Conservation (phyloP, 2,888 invertebrate species). For the Habroteleia sp. region DNA sequence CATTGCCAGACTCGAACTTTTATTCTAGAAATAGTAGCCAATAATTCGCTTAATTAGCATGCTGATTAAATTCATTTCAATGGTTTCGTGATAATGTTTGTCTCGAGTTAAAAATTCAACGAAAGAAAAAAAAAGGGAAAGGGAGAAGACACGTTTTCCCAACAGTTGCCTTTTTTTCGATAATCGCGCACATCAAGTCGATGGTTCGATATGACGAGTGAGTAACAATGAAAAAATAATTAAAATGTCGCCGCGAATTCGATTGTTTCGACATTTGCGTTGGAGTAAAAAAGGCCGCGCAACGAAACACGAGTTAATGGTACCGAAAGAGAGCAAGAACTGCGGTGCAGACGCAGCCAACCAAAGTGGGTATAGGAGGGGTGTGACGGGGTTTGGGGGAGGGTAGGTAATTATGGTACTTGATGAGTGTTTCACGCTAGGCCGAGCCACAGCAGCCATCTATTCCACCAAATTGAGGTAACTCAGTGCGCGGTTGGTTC, state of each 20-base stretch:
- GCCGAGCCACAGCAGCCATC: constrained; percentile 71
- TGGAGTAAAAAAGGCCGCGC: constrained; percentile 8
- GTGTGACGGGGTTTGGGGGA: constrained; percentile 1
- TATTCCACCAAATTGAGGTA: constrained; percentile 70
- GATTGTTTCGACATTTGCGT: constrained; percentile 37
- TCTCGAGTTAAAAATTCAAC: constrained; percentile 1
- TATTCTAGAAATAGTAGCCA: constrained; percentile 8
- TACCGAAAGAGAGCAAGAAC: constrained; percentile 43
- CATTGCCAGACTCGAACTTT: constrained; percentile 21
- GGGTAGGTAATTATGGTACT: constrained; percentile 72
- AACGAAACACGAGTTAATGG: constrained; percentile 29
- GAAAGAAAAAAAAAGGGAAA: background rate
- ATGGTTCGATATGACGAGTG: background rate
- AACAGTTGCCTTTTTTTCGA: constrained; percentile 29
- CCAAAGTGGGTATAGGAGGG: background rate
- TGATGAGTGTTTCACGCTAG: constrained; percentile 76
- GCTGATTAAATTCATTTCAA: constrained; percentile 24
- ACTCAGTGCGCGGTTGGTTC: constrained; percentile 70
- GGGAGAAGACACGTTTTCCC: too few species aligned
- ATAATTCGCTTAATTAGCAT: constrained; percentile 29
- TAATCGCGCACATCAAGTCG: constrained; percentile 1
- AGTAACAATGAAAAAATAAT: constrained; percentile 6
- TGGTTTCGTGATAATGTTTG: constrained; percentile 1
- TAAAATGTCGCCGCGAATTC: constrained; percentile 26
- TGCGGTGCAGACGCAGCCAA: constrained; percentile 24